These are phyloP conservation scores for Psococerastis gibbosa DNA, from an alignment of 2,888 invertebrate species.

Conservation along the genomic window DNA sequence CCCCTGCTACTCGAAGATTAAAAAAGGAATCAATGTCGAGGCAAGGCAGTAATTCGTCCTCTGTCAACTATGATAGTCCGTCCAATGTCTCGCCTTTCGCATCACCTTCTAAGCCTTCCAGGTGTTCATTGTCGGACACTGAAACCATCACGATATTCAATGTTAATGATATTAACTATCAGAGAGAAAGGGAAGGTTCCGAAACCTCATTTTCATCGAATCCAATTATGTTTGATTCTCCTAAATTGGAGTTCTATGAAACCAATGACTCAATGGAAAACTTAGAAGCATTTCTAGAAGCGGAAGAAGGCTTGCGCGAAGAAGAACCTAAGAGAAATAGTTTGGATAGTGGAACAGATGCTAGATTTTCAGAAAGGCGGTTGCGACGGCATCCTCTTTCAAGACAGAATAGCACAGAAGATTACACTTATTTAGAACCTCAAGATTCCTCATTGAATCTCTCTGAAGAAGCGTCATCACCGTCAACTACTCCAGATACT, in stretches of 20 bases:
- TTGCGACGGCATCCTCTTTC: neutral
- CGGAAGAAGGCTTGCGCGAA: conserved; percentile 9
- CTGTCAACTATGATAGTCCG: conserved; percentile 2
- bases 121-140: neutral
- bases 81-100: conserved; percentile 2
- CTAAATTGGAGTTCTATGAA: conserved; percentile 7
- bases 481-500: conserved; percentile 6
- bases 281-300: conserved; percentile 6
- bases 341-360: neutral
- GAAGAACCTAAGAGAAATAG: neutral
- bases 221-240: conserved; percentile 1
- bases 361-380: neutral
- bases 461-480: conserved; percentile 4
- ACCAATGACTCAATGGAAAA: conserved; percentile 7
- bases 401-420: conserved; percentile 7
- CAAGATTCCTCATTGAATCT: conserved; percentile 4
- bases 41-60: conserved; percentile 1
- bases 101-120: neutral
- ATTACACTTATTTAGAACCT: conserved; percentile 1
- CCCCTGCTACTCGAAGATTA: too few relatives aligned
- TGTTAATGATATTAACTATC: neutral
- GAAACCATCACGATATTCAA: conserved; percentile 7
- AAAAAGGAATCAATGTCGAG: neutral
- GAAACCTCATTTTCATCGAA: neutral
- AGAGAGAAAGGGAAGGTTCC: neutral